Conservation (phyloP, 2,113 vertebrate genomes). For the Echinops telfairi region DNA sequence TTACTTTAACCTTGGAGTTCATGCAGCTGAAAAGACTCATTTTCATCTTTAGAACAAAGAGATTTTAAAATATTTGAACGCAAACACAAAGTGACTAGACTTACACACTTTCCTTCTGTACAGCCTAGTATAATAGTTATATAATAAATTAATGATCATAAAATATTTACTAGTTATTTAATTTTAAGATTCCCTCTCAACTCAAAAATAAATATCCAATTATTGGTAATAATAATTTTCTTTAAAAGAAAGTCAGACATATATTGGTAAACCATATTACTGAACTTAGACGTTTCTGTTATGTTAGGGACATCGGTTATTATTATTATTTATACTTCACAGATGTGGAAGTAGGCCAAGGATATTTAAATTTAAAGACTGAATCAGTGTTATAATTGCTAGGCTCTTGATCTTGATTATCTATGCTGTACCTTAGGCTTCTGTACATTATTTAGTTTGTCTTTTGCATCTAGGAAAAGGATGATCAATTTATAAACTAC, state of each 20-base stretch:
- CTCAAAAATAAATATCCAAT: background rate
- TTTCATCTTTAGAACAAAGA: slow-evolving; percentile 51
- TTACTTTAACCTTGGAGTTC: slow-evolving; percentile 20
- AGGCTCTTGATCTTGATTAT: background rate
- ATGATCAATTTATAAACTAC: background rate
- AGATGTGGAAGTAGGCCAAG: background rate
- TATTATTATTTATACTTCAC: background rate
- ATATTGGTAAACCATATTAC: background rate
- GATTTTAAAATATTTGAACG: slow-evolving; percentile 19
- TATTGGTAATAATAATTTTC: background rate
- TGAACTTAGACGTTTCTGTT: background rate
- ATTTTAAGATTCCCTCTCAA: slow-evolving; percentile 22
- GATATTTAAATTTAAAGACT: background rate
- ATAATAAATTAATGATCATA: background rate
- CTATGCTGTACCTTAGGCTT: background rate
- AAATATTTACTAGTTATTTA: background rate
- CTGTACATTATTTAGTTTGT: background rate
- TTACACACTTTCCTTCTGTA: background rate
- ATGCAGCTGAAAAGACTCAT: slow-evolving; percentile 19
- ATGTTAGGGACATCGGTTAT: background rate
- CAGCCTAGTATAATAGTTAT: background rate
- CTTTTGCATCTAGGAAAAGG: slow-evolving; percentile 10
- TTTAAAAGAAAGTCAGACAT: background rate
- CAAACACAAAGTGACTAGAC: background rate
- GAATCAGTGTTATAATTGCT: background rate